Conservation (phyloP, 1,140 invertebrate species). For the Pentalonia nigronervosa region DNA sequence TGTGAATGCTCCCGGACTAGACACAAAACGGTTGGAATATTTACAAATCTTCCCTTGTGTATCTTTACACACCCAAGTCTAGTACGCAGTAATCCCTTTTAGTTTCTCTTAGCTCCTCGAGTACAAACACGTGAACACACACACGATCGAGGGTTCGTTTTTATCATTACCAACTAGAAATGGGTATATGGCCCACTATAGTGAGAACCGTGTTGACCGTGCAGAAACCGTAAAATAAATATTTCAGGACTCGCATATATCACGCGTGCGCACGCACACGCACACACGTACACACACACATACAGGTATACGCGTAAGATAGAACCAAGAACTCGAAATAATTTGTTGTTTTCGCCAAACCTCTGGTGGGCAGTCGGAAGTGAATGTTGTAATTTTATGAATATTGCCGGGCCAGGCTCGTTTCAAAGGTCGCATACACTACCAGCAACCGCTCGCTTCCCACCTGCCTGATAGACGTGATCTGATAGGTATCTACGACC, state of each 20-base stretch:
- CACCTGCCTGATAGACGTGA: too few species aligned
- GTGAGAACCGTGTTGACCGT: neutral
- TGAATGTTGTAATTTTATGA: slow-evolving; percentile 4
- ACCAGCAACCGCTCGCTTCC: neutral
- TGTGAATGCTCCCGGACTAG: neutral
- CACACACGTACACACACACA: too few species aligned
- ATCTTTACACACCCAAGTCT: neutral
- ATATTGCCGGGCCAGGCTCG: neutral
- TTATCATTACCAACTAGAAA: neutral
- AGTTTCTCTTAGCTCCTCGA: neutral
- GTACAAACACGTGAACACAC: too few species aligned
- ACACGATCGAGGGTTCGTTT: neutral
- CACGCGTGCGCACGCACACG: too few species aligned
- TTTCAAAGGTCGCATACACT: neutral
- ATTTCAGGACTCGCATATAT: neutral
- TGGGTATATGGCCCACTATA: neutral
- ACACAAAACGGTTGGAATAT: neutral
- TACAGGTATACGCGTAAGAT: neutral
- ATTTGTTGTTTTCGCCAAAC: neutral
- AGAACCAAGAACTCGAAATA: neutral
- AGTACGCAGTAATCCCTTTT: neutral
- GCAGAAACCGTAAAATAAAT: neutral
- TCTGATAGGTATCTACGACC: neutral
- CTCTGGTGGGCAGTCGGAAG: neutral
- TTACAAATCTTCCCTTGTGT: neutral